Evolutionary conservation across 2,113 vertebrate species (phyloP).

Genomic region (Notarius lentiginosus): DNA sequence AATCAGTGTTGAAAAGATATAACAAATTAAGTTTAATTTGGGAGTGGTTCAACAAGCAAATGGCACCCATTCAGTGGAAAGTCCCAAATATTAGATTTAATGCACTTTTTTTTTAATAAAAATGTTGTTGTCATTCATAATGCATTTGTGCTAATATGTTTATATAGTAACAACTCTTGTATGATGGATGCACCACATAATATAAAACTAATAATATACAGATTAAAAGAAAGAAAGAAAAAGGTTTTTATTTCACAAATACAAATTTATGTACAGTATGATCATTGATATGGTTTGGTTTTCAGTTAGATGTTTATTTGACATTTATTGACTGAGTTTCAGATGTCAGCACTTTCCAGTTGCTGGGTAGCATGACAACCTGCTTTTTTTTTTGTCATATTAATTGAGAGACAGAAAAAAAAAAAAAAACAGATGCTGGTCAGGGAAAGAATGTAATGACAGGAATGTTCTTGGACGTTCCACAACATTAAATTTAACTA

Average conservation of each 20-base stretch:
- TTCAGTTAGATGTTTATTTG: not conserved
- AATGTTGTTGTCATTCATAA: too few species aligned
- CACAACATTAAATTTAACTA: not conserved
- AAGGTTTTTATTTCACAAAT: not conserved
- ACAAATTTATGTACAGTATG: not conserved
- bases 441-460: not conserved
- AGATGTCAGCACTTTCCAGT: not conserved
- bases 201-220: not conserved
- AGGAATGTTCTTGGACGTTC: not conserved
- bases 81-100: not conserved
- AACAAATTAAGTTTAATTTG: too few species aligned
- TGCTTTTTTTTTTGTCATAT: not conserved
- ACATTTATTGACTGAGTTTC: not conserved
- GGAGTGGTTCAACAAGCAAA: too few species aligned
- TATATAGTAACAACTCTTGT: not conserved
- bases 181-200: not conserved
- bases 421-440: not conserved
- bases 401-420: not conserved
- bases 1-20: too few species aligned
- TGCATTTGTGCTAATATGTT: not conserved
- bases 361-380: not conserved
- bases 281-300: not conserved
- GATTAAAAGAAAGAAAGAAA: not conserved
- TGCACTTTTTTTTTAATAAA: not conserved
- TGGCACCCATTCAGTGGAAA: not conserved